phyloP scores from a whole-genome alignment of 2,888 invertebrate species.

The Nomada fucata region DNA sequence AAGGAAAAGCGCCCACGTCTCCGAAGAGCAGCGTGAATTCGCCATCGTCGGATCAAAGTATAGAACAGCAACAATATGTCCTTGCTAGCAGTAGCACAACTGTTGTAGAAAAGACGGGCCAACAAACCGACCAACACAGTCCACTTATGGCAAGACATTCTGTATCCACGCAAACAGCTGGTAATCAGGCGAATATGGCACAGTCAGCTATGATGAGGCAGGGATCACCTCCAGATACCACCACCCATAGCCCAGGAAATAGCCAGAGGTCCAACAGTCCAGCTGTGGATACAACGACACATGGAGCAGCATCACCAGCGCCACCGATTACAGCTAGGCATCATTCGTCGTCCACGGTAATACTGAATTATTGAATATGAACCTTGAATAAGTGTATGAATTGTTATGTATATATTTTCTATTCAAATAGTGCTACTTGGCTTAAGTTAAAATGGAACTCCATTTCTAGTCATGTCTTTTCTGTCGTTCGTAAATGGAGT shows the following conservation, averaged over 20 bases:
- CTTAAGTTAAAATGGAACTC: no score
- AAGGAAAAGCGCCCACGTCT: conserved; percentile 77
- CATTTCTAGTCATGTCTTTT: not conserved
- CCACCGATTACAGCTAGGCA: conserved; percentile 79
- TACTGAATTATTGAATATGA: not conserved
- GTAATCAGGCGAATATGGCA: conserved; percentile 79
- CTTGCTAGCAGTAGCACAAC: conserved; percentile 74
- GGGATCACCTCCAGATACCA: conserved; percentile 92
- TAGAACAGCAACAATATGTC: conserved; percentile 81
- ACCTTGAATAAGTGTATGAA: no score
- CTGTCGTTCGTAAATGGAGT: not conserved
- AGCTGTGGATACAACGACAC: conserved; percentile 83
- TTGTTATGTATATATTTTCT: no score
- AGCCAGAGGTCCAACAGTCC: conserved; percentile 83
- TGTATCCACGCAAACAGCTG: conserved; percentile 90
- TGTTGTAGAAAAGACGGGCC: conserved; percentile 75
- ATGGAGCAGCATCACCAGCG: conserved; percentile 82
- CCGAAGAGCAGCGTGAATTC: conserved; percentile 78
- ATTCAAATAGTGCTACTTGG: no score
- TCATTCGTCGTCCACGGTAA: conserved; percentile 81
- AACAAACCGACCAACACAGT: conserved; percentile 77
- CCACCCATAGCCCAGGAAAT: conserved; percentile 90
- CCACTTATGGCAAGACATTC: conserved; percentile 86
- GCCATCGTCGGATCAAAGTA: conserved; percentile 79
- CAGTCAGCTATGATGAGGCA: conserved; percentile 83